Conservation (phyloP, 2,888 invertebrate species). For the Shargacucullia verbasci region DNA sequence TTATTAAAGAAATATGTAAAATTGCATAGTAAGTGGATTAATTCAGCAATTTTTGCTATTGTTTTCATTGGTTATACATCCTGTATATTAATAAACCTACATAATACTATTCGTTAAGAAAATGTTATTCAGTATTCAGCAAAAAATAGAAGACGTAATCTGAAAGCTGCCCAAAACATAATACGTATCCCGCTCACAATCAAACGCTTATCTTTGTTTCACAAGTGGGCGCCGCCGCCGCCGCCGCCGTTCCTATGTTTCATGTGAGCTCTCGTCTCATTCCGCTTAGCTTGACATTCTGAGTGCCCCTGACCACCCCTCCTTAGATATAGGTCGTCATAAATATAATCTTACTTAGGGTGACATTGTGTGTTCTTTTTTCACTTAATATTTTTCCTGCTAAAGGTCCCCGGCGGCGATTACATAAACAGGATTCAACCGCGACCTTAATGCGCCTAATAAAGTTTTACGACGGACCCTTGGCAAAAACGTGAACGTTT, state of each 20-base stretch:
- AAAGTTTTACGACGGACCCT: slow-evolving; percentile 88
- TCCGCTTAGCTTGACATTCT: slow-evolving; percentile 62
- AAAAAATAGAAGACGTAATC: slow-evolving; percentile 33
- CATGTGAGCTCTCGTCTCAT: slow-evolving; percentile 60
- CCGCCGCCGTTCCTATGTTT: slow-evolving; percentile 43
- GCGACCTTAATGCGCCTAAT: slow-evolving; percentile 88
- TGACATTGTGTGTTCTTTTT: slow-evolving; percentile 85
- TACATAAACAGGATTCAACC: slow-evolving; percentile 89
- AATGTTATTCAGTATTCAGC: slow-evolving; percentile 14
- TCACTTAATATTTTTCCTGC: slow-evolving; percentile 88
- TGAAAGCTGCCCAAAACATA: slow-evolving; percentile 25
- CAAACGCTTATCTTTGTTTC: slow-evolving; percentile 53
- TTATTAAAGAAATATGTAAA: slow-evolving; percentile 42
- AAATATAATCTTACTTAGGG: slow-evolving; percentile 81
- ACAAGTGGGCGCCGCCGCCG: slow-evolving; percentile 32
- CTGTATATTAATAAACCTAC: too few species aligned
- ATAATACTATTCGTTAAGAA: not conserved
- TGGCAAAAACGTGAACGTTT: slow-evolving; percentile 86
- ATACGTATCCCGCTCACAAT: slow-evolving; percentile 49
- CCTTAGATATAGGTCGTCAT: slow-evolving; percentile 68
- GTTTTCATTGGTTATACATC: too few species aligned
- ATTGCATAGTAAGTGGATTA: slow-evolving; percentile 32
- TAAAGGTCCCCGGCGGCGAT: slow-evolving; percentile 87
- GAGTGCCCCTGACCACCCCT: slow-evolving; percentile 64
- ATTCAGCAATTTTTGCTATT: too few species aligned